Conservation (phyloP, 2,797 vertebrate species). For the Sebastes cheni region DNA sequence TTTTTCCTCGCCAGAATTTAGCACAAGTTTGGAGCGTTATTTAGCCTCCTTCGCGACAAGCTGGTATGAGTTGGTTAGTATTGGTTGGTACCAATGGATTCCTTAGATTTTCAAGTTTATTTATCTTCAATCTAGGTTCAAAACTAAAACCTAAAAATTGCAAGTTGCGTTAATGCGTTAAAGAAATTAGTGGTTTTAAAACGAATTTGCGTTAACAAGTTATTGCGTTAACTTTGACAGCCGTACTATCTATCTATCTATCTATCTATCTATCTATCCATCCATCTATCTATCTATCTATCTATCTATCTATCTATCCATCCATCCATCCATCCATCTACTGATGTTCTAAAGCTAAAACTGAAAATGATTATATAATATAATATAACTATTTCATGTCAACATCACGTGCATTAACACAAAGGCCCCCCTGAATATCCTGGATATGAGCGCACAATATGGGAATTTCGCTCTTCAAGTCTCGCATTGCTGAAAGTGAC, state of each 20-base stretch:
- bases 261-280: not conserved
- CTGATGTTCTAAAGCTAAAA: not conserved
- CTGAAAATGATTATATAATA: not conserved
- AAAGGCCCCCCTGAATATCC: slow-evolving; percentile 17
- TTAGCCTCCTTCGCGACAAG: too few relatives aligned
- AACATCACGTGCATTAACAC: not conserved
- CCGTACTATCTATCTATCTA: not conserved
- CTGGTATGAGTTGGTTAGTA: too few relatives aligned
- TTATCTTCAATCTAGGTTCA: too few relatives aligned
- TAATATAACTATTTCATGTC: not conserved
- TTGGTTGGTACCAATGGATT: too few relatives aligned
- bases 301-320: not conserved
- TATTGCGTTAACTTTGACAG: too few relatives aligned
- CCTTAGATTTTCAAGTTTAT: too few relatives aligned
- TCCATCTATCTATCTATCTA: not conserved
- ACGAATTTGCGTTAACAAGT: too few relatives aligned
- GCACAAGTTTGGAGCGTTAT: too few relatives aligned
- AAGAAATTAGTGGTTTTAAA: too few relatives aligned
- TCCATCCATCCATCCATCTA: not conserved
- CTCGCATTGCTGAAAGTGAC: slow-evolving; percentile 56
- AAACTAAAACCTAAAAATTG: too few relatives aligned
- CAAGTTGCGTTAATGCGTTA: too few relatives aligned
- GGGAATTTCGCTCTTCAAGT: slow-evolving; percentile 31
- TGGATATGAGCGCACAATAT: not conserved
- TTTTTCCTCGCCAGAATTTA: too few relatives aligned